A percentile compares a stretch with the other conserved stretches of the same genome.
phyloP scores from a whole-genome alignment of 2,888 invertebrate species.

The Phasia obesa region DNA sequence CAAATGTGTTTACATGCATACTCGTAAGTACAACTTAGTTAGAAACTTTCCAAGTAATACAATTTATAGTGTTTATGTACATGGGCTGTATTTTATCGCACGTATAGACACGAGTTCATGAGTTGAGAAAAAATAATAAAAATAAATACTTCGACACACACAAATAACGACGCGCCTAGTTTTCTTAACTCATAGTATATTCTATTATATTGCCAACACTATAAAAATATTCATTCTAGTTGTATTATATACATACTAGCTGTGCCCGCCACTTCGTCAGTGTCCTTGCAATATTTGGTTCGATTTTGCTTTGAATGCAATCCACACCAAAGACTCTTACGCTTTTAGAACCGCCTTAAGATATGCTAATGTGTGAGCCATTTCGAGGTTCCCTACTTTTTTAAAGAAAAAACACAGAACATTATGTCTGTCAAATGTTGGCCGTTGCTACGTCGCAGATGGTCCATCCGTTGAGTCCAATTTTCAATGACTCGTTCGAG shows the following conservation, averaged over 20 bases:
- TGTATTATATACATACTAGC: not conserved
- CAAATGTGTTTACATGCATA: conserved; percentile 29
- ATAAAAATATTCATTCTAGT: conserved; percentile 38
- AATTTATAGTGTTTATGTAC: conserved; percentile 44
- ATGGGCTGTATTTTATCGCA: conserved; percentile 35
- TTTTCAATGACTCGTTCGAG: too few relatives aligned
- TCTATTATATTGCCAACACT: conserved; percentile 53
- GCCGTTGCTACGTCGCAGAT: too few relatives aligned
- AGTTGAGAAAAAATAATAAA: not conserved
- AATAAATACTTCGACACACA: conserved; percentile 6
- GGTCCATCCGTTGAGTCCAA: too few relatives aligned
- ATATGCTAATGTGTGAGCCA: too few relatives aligned
- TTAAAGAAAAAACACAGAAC: too few relatives aligned
- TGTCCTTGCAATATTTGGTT: too few relatives aligned
- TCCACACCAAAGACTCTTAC: too few relatives aligned
- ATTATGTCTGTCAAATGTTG: too few relatives aligned
- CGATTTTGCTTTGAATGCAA: too few relatives aligned
- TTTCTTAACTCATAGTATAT: conserved; percentile 57
- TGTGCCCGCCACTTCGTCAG: too few relatives aligned
- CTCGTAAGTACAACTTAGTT: conserved; percentile 27
- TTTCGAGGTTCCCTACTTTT: too few relatives aligned
- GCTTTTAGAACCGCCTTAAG: too few relatives aligned
- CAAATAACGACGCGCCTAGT: conserved; percentile 15
- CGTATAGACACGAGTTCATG: not conserved
- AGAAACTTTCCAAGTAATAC: conserved; percentile 15